These are phyloP conservation scores for Phalacrocorax pelagicus DNA, from an alignment of 2,113 vertebrate genomes.

Conservation along the genomic window DNA sequence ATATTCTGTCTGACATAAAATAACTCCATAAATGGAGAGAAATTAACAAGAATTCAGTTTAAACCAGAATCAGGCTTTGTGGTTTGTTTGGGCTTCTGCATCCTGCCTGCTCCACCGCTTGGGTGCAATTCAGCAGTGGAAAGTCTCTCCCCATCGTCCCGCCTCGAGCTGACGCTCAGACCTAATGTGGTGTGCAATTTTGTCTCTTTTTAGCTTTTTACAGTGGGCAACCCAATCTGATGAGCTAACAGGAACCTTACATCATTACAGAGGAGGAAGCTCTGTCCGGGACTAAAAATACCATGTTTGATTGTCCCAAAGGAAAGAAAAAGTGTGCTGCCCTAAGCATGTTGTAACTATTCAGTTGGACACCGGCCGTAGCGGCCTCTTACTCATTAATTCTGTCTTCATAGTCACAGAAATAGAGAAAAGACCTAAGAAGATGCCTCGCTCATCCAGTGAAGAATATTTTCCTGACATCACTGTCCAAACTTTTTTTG, in stretches of 20 bases:
- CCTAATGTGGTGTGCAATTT: neutral
- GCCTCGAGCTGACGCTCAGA: neutral
- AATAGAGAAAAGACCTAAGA: neutral
- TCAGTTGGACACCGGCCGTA: neutral
- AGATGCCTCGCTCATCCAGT: neutral
- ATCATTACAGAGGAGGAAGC: neutral
- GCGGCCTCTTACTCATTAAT: neutral
- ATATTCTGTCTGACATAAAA: neutral
- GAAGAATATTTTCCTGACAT: slow-evolving; percentile 38
- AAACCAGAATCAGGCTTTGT: neutral
- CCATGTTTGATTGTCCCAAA: neutral
- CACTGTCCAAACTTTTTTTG: neutral
- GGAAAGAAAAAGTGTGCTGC: neutral
- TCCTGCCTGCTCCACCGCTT: neutral
- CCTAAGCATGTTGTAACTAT: neutral
- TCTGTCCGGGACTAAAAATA: slow-evolving; percentile 28
- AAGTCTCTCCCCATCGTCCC: neutral
- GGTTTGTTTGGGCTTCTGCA: slow-evolving; percentile 7
- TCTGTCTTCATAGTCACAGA: neutral
- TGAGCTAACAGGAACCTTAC: slow-evolving; percentile 22
- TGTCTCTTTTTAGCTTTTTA: neutral
- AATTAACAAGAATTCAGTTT: neutral
- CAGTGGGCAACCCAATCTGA: neutral
- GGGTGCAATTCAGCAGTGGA: neutral
- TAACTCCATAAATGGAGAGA: slow-evolving; percentile 46